Conservation (phyloP, 2,113 vertebrate genomes). For the Poecile atricapillus region DNA sequence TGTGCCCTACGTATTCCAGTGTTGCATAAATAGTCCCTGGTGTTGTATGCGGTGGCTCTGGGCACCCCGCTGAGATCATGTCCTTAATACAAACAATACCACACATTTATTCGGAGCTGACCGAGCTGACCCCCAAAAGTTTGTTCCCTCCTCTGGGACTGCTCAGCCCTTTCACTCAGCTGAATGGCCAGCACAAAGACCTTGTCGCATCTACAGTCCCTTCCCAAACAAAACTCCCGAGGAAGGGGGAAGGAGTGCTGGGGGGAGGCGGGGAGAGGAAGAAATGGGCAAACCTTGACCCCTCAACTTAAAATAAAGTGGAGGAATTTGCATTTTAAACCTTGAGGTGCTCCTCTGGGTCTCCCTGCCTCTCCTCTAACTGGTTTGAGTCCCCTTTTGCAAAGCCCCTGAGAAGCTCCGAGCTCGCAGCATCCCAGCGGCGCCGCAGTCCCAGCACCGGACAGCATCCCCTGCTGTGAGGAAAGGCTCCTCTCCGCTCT, state of each 20-base stretch:
- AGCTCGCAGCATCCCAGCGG: slow-evolving; percentile 23
- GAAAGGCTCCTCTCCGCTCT: slow-evolving; percentile 46
- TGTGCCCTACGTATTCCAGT: slow-evolving; percentile 65
- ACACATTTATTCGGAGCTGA: slow-evolving; percentile 91
- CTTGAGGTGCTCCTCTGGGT: slow-evolving; percentile 15
- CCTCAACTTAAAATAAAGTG: slow-evolving; percentile 69
- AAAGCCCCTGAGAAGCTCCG: slow-evolving; percentile 56
- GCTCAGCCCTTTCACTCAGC: slow-evolving; percentile 83
- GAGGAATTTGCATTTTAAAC: slow-evolving; percentile 80
- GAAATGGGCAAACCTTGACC: slow-evolving; percentile 77
- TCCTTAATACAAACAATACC: slow-evolving; percentile 92
- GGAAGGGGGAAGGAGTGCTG: background rate
- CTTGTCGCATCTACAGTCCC: slow-evolving; percentile 71
- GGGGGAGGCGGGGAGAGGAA: slow-evolving; percentile 42
- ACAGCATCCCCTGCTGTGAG: slow-evolving; percentile 65
- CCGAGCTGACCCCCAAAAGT: slow-evolving; percentile 92
- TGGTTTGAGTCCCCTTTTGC: slow-evolving; percentile 40
- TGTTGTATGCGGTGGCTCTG: slow-evolving; percentile 73
- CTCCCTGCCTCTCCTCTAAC: background rate
- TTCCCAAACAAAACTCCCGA: slow-evolving; percentile 54
- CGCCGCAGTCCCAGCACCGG: slow-evolving; percentile 16
- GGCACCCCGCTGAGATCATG: slow-evolving; percentile 93
- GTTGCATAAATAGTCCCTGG: slow-evolving; percentile 76
- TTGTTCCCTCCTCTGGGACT: slow-evolving; percentile 85
- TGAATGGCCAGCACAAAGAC: slow-evolving; percentile 88